Evolutionary conservation across 2,113 vertebrate genomes (phyloP).

Genomic region (Phylloscopus trochilus): DNA sequence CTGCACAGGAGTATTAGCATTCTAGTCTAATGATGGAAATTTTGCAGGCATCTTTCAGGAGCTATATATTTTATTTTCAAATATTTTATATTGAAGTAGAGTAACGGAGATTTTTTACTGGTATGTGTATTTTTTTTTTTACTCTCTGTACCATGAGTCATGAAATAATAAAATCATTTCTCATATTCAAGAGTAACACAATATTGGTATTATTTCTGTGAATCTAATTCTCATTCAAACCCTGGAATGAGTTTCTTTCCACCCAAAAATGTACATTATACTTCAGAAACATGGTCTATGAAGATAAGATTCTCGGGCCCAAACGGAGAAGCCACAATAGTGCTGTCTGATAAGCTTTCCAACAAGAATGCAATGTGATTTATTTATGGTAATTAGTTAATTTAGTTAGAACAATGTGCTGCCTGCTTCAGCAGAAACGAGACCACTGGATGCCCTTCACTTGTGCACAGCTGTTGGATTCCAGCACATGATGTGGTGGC

Average conservation of each 20-base stretch:
- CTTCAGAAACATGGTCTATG: background rate
- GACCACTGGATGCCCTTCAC: background rate
- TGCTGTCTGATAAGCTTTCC: background rate
- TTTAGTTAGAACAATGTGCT: background rate
- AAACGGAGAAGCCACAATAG: background rate
- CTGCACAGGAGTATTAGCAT: background rate
- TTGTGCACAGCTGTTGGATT: background rate
- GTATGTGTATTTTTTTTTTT: background rate
- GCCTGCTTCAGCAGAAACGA: background rate
- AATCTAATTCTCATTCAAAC: background rate
- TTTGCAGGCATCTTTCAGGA: background rate
- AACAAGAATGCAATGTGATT: background rate
- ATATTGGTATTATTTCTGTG: background rate
- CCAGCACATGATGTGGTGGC: fast-evolving
- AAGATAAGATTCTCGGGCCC: background rate
- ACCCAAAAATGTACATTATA: background rate
- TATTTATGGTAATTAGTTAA: conserved; percentile 34
- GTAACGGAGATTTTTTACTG: background rate
- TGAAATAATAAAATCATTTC: background rate
- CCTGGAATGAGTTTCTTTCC: background rate
- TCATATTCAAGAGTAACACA: background rate
- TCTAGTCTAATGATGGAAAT: background rate
- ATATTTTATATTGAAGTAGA: background rate
- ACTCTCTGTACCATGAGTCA: background rate
- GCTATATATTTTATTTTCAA: background rate